Evolutionary conservation across 2,113 vertebrate species (phyloP), one percentile per base, ranked within the genome.

Genomic region (Nothobranchius kuhntae): DNA sequence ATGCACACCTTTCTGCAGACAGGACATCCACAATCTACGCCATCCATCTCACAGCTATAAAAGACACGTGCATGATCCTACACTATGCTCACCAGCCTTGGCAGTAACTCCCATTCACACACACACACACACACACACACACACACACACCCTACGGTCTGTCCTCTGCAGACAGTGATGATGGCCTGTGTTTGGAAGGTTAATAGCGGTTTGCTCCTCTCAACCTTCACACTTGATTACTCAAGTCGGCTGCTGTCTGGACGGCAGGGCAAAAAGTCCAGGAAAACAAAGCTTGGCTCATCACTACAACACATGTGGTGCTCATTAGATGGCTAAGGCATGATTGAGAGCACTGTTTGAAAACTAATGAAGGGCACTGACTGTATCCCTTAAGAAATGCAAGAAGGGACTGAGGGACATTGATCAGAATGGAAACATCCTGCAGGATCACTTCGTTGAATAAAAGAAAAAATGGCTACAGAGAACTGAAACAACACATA

Each of bases 201-300:
- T 91, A 91, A 91, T 91, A 62, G 82, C 73, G 82, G 82, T 87
- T 83, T 89, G 83, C 78, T 81, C 89, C 83, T 72, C 78, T 52
- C 86, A 91, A 83, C 91, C 91, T 91, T 91, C 90, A 91, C 89
- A 78, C 84, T 87, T 89, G 89, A 89, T 91, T 89, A 91, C 83
- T 73, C 73, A 58, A 71, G 68, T 52, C 61, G 40, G 69, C 64
- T 61, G 79, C 68, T 76, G 80, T 79, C 80, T 85, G 85, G 78
- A 61, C 51, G 36, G 13, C 45, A 46, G 71, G 61, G 81, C 78
- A 13, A 53, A 70, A 71, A 67, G 77, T 61, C 76, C 10, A 38
- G 55, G 53, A 72, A 82, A 65, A 40, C 42, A 15, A 15, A 76
- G 56, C 17, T 58, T 47, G 54, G 53, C 53, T 73, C 50, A 51